Evolutionary conservation across 1,140 invertebrate genomes (phyloP).

Genomic region (Archegozetes longisetosus): DNA sequence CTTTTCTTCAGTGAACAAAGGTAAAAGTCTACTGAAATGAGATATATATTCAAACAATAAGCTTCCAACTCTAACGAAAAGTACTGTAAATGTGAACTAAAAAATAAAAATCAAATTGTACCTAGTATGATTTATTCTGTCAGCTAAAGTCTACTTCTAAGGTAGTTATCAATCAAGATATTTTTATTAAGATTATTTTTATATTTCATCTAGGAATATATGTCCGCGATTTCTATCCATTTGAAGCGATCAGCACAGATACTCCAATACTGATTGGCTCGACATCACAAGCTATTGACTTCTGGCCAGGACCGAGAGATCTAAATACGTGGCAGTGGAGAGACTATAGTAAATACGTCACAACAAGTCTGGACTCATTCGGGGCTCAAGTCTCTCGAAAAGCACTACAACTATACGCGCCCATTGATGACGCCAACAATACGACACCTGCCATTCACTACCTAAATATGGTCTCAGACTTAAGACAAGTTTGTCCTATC

Average conservation of each 20-base stretch:
- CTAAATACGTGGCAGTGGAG: conserved; percentile 19
- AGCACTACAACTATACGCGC: conserved; percentile 16
- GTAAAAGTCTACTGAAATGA: too few relatives aligned
- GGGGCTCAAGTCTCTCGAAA: conserved; percentile 16
- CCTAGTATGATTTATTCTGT: too few relatives aligned
- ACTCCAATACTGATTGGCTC: conserved; percentile 14
- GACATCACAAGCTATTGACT: conserved; percentile 20
- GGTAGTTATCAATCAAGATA: too few relatives aligned
- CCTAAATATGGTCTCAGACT: conserved; percentile 21
- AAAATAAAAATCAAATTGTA: too few relatives aligned
- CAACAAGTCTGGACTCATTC: conserved; percentile 21
- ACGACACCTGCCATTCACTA: conserved; percentile 18
- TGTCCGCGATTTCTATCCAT: not conserved
- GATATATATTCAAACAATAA: too few relatives aligned
- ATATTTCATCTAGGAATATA: not conserved
- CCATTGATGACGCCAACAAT: not conserved
- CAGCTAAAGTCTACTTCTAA: too few relatives aligned
- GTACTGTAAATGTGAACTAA: too few relatives aligned
- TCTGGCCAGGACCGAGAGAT: conserved; percentile 21
- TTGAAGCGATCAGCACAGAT: not conserved
- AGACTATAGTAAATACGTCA: conserved; percentile 22
- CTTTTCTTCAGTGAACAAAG: too few relatives aligned
- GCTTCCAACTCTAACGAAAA: too few relatives aligned
- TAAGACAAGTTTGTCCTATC: conserved; percentile 21
- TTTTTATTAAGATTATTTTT: too few relatives aligned